Percentiles rank a stretch among this genome's conserved stretches.
phyloP scores from a whole-genome alignment of 2,113 vertebrate genomes.

The Upupa epops region DNA sequence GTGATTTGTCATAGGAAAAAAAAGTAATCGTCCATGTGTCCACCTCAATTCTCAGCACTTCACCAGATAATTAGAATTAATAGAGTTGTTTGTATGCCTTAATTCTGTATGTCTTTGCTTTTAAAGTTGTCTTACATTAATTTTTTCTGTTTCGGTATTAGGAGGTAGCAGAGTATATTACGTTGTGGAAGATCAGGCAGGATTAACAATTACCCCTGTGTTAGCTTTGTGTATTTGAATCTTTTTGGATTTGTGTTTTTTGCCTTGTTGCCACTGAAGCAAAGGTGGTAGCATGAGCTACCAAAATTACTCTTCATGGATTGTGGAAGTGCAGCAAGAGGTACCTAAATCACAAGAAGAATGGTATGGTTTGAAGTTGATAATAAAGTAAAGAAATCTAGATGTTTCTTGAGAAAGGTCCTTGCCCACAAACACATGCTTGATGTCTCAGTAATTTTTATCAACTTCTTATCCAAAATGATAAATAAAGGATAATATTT shows the following conservation, averaged over 20 bases:
- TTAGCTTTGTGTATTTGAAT: background rate
- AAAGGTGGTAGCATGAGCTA: background rate
- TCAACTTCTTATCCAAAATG: background rate
- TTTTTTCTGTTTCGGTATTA: background rate
- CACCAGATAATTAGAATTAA: background rate
- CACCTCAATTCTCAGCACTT: no score
- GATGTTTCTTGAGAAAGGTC: background rate
- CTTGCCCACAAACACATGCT: background rate
- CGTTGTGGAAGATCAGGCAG: conserved; percentile 12
- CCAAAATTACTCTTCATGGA: background rate
- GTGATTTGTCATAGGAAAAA: no score
- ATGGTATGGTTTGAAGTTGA: background rate
- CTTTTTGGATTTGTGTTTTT: background rate
- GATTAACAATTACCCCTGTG: background rate
- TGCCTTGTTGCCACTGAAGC: background rate
- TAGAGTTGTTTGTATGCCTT: background rate
- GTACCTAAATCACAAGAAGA: background rate
- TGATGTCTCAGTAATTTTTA: background rate
- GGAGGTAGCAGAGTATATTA: conserved; percentile 7
- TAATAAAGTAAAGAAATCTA: background rate
- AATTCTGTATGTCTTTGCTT: background rate
- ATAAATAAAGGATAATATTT: background rate
- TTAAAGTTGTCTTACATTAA: background rate
- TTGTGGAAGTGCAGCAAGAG: background rate
- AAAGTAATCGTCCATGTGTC: no score